Percentiles rank a stretch among this genome's conserved stretches.
These are phyloP conservation scores for Pseudonaja textilis DNA, from an alignment of 2,113 vertebrate genomes.

Conservation along the genomic window DNA sequence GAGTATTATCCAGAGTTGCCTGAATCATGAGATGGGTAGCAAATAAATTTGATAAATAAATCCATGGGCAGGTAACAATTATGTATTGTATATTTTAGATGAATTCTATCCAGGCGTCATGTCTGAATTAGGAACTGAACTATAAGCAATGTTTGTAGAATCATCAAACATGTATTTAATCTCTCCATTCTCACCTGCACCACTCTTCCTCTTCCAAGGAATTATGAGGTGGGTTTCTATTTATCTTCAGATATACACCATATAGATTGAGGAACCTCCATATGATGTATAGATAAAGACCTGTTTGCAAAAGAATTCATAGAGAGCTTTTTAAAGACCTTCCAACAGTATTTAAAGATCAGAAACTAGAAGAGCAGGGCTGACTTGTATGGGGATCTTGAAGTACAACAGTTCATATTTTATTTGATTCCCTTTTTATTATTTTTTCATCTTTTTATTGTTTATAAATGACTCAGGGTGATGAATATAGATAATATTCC, in stretches of 20 bases:
- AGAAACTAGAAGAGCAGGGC: not conserved
- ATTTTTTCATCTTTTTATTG: not conserved
- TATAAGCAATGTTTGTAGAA: not conserved
- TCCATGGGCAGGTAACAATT: not conserved
- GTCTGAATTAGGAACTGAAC: not conserved
- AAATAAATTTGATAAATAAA: too few relatives aligned
- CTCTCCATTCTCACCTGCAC: not conserved
- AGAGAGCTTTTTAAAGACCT: not conserved
- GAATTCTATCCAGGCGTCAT: not conserved
- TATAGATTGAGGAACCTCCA: not conserved
- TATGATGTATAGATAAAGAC: not conserved
- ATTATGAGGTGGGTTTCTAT: not conserved
- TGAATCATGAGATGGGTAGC: not conserved
- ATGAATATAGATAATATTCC: not conserved
- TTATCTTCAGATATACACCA: not conserved
- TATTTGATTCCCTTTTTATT: not conserved
- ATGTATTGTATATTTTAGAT: too few relatives aligned
- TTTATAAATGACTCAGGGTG: not conserved
- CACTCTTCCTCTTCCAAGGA: not conserved
- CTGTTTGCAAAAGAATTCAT: not conserved
- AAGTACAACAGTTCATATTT: not conserved
- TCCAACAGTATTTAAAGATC: not conserved
- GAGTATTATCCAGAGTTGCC: not conserved
- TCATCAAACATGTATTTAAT: not conserved
- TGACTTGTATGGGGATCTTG: not conserved